Base-by-base conservation (phyloP, 2,113 vertebrate species). In the Bagarius yarrelli region DNA sequence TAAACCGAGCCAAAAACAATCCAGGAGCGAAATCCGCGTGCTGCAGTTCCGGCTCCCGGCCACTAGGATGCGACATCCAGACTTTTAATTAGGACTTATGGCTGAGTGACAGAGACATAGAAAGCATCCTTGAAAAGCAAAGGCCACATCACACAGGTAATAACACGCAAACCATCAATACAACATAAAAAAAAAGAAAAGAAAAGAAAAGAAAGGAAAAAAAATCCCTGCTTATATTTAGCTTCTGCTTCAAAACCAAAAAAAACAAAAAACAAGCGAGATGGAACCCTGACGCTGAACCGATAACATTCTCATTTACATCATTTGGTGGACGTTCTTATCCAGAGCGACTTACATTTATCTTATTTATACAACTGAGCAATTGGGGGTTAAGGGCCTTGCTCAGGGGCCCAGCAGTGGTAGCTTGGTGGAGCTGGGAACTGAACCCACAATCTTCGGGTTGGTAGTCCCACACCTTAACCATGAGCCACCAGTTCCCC, bases 231-330 rank as follows among this genome's bases (percentile, higher is more conserved):
- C 23, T 8, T 32, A 67, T 1, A 67, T 44, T n/a, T 13, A 12
- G 12, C 14, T 36, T 9, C 19, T 36, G 30, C 30, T 40, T 44
- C 15, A 2, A 0, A 14, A 15, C 2, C 23, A 6, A n/a, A 2
- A 66, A 40, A 57, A 4, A 27, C 13, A 60, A 12, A 36, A 3
- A 44, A 40, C 21, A 23, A 34, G 52, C 56, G 52, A 25, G 6
- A 2, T 50, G 53, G 55, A 74, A 55, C 57, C 47, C 36, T 19
- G 27, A 66, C 2, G 30, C 60, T 60, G 27, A 53, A 59, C 66
- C 40, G 56, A 73, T 78, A 82, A 63, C 57, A 67, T 79, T 79
- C 75, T 81, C 78, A 69, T 32, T 79, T n/a, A n/a, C n/a, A n/a
- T n/a, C n/a, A n/a, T n/a, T n/a, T n/a, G n/a, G n/a, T n/a, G n/a